phyloP scores from a whole-genome alignment of 2,113 vertebrate species.

The Cheirogaleus medius region DNA sequence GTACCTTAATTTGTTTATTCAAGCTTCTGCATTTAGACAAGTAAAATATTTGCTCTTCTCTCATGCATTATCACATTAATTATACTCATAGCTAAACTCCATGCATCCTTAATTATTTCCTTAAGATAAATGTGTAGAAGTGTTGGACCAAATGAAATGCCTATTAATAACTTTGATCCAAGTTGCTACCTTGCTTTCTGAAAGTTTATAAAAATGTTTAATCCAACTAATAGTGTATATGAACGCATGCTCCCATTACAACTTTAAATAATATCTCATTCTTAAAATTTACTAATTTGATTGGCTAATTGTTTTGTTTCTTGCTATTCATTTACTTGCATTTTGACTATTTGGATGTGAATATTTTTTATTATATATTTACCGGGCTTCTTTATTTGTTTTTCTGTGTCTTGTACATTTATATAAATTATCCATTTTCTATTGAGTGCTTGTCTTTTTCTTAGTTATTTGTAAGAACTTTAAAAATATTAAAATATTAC shows the following conservation, averaged over 20 bases:
- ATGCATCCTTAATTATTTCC: not conserved
- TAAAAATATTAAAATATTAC: not conserved
- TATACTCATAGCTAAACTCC: not conserved
- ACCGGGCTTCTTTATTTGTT: not conserved
- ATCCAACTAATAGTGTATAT: not conserved
- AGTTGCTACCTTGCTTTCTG: not conserved
- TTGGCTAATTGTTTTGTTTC: not conserved
- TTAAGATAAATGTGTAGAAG: not conserved
- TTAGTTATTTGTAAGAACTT: not conserved
- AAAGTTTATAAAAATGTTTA: conserved; percentile 21
- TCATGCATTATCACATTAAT: not conserved
- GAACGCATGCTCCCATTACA: not conserved
- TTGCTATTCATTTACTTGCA: not conserved
- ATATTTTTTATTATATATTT: not conserved
- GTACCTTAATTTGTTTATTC: not conserved
- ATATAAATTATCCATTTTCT: not conserved
- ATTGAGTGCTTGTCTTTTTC: not conserved
- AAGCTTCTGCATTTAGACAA: not conserved
- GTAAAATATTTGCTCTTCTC: not conserved
- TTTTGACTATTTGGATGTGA: not conserved
- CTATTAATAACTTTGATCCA: not conserved
- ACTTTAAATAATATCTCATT: not conserved
- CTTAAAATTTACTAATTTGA: not conserved
- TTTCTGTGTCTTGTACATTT: not conserved
- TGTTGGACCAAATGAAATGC: not conserved